Conservation (phyloP, 2,113 vertebrate genomes). For the Daboia siamensis region DNA sequence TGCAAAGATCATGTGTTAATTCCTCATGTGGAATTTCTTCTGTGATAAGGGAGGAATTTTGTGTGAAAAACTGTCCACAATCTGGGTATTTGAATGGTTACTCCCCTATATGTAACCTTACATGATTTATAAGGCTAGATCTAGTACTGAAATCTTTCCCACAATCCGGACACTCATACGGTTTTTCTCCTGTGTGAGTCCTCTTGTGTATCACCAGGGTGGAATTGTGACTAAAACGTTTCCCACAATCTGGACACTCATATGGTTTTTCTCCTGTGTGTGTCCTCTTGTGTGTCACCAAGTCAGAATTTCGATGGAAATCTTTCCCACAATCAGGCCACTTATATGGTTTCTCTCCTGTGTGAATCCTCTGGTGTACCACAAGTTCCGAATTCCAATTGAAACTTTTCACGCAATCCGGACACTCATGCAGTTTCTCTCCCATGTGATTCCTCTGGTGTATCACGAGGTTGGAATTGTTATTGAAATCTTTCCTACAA, state of each 20-base stretch:
- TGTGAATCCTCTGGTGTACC: neutral
- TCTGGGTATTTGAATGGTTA: no score
- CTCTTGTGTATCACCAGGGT: no score
- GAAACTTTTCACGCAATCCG: neutral
- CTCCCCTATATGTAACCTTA: no score
- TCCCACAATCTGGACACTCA: neutral
- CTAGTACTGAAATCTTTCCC: no score
- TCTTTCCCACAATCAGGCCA: neutral
- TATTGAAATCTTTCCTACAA: conserved; percentile 58
- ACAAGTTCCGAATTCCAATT: neutral
- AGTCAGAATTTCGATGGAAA: neutral
- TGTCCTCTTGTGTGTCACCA: neutral
- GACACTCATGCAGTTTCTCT: conserved; percentile 60
- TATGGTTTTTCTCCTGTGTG: neutral
- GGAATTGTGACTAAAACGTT: no score
- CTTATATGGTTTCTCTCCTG: neutral
- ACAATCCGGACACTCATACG: no score
- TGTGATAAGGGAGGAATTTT: no score
- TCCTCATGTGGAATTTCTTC: no score
- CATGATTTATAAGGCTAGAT: no score
- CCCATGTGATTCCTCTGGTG: conserved; percentile 63
- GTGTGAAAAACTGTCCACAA: no score
- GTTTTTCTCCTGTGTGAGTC: no score
- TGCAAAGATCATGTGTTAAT: no score
- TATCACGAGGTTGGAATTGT: conserved; percentile 59